Evolutionary conservation across 2,113 vertebrate genomes (phyloP).

Genomic region (Silurus glanis): DNA sequence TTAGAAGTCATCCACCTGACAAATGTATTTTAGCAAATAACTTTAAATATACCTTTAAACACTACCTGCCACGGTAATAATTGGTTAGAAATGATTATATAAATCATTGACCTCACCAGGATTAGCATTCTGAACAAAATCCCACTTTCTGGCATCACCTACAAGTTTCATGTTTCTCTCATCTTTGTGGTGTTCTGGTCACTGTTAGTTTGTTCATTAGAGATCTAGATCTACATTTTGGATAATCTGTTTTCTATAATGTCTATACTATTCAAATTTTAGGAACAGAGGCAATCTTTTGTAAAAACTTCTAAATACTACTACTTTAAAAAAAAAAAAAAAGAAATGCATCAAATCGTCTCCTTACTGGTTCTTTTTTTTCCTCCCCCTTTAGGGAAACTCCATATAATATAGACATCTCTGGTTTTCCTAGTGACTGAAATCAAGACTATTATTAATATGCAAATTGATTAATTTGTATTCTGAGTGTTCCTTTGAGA

Average conservation of each 20-base stretch:
- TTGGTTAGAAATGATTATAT: not conserved
- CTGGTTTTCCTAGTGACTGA: not conserved
- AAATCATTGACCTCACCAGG: not conserved
- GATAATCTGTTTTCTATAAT: not conserved
- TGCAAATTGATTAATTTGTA: conserved; percentile 36
- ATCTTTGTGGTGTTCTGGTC: too few species aligned
- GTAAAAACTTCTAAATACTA: too few species aligned
- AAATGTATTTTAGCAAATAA: not conserved
- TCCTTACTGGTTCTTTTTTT: conserved; percentile 2
- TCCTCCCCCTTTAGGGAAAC: not conserved
- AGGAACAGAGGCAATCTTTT: not conserved
- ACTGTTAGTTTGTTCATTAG: not conserved
- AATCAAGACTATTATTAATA: conserved; percentile 22
- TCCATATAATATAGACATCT: conserved; percentile 12
- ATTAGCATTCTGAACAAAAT: not conserved
- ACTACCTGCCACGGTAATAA: not conserved
- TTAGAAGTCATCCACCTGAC: not conserved
- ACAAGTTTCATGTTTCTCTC: not conserved
- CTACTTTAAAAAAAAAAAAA: not conserved
- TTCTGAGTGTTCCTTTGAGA: conserved; percentile 29
- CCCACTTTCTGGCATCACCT: too few species aligned
- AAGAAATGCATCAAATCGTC: not conserved
- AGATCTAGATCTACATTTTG: not conserved
- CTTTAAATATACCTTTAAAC: not conserved
- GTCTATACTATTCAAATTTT: not conserved